Percentiles rank a stretch among this genome's conserved stretches.
These are phyloP conservation scores for Ramphastos sulfuratus DNA, from an alignment of 2,113 vertebrate genomes.

Conservation along the genomic window DNA sequence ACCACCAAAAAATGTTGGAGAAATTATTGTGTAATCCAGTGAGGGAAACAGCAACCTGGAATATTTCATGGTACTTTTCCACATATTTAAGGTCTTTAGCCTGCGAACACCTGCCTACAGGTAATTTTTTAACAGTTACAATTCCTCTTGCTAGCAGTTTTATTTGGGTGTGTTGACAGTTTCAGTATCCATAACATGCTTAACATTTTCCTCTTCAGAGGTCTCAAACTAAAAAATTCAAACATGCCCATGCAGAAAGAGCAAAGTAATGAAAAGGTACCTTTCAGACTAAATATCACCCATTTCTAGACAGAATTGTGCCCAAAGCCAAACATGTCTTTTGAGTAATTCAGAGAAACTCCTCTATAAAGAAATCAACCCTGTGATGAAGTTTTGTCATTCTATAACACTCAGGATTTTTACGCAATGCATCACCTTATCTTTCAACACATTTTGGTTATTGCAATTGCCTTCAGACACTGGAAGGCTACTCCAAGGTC, in stretches of 20 bases:
- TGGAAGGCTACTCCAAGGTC: too few species aligned
- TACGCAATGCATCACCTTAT: not conserved
- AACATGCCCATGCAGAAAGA: not conserved
- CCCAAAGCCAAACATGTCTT: not conserved
- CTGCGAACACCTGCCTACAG: not conserved
- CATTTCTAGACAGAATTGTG: not conserved
- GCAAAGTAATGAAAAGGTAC: not conserved
- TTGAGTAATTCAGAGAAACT: not conserved
- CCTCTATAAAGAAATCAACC: not conserved
- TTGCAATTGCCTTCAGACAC: fast-evolving
- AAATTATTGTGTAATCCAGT: not conserved
- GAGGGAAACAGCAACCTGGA: not conserved
- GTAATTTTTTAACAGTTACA: not conserved
- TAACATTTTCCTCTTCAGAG: not conserved
- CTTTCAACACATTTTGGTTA: not conserved
- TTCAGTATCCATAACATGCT: not conserved
- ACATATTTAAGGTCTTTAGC: not conserved
- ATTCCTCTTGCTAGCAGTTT: not conserved
- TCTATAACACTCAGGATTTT: not conserved
- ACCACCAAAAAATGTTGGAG: not conserved
- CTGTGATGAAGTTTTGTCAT: not conserved
- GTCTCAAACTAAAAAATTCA: not conserved
- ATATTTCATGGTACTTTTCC: not conserved
- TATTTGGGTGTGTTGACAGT: not conserved
- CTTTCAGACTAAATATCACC: not conserved